These are phyloP conservation scores for Balanococcus diminutus DNA, from an alignment of 2,888 invertebrate species.

Conservation along the genomic window DNA sequence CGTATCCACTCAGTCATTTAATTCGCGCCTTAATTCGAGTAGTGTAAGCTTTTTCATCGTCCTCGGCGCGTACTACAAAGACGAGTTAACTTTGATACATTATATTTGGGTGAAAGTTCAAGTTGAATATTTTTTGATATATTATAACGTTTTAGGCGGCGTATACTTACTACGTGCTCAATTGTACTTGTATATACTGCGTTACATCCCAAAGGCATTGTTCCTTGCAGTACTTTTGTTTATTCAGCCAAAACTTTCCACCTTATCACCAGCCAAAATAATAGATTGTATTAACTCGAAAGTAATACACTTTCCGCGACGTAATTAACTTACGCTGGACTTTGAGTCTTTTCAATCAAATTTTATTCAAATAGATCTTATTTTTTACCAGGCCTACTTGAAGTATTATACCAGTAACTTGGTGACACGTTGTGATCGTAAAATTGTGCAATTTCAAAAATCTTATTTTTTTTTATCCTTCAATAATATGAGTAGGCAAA, in stretches of 20 bases:
- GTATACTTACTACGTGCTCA: not conserved
- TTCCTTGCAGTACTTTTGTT: slow-evolving; percentile 18
- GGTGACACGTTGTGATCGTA: too few relatives aligned
- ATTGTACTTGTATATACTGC: not conserved
- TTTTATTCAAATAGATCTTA: not conserved
- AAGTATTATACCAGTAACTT: too few relatives aligned
- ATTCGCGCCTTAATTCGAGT: not conserved
- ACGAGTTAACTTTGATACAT: slow-evolving; percentile 25
- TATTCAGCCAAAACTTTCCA: not conserved
- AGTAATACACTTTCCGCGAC: not conserved
- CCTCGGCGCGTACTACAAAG: not conserved
- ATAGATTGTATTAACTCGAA: not conserved
- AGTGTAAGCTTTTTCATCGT: not conserved
- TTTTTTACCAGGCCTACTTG: too few relatives aligned
- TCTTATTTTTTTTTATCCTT: too few relatives aligned
- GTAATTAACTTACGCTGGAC: slow-evolving; percentile 20
- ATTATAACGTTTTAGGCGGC: slow-evolving; percentile 4
- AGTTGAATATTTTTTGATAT: slow-evolving; percentile 34
- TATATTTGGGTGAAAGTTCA: slow-evolving; percentile 31
- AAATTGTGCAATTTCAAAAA: too few relatives aligned
- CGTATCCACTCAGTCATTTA: not conserved
- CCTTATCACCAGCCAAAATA: slow-evolving; percentile 3
- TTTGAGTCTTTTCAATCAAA: not conserved
- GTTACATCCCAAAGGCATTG: slow-evolving; percentile 13
- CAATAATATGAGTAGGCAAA: too few relatives aligned